Evolutionary conservation across 2,888 invertebrate species (phyloP).

Genomic region (Synergus umbraculus): DNA sequence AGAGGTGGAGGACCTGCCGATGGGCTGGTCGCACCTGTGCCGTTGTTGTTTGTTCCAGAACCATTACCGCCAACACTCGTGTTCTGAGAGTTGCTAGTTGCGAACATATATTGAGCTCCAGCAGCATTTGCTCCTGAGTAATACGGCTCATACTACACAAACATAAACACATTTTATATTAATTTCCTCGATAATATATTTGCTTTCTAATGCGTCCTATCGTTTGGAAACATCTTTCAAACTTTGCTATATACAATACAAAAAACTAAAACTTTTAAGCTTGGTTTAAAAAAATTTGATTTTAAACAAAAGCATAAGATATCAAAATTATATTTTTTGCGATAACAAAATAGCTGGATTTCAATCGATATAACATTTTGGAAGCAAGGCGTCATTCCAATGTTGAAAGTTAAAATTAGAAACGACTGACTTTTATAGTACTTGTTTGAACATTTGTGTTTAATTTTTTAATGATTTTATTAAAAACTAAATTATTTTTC

Average conservation of each 20-base stretch:
- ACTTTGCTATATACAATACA: not conserved
- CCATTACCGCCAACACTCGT: constrained; percentile 63
- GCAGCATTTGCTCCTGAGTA: constrained; percentile 73
- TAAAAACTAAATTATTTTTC: no score
- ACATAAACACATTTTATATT: constrained; percentile 21
- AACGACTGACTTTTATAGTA: not conserved
- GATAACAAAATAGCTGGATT: not conserved
- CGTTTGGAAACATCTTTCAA: not conserved
- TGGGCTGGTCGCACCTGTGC: constrained; percentile 67
- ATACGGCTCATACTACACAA: constrained; percentile 75
- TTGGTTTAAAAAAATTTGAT: not conserved
- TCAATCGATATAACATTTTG: not conserved
- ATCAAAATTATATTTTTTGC: not conserved
- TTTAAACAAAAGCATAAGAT: not conserved
- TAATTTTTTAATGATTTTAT: not conserved
- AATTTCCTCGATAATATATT: not conserved
- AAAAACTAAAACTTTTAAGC: not conserved
- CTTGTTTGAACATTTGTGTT: not conserved
- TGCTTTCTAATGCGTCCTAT: not conserved
- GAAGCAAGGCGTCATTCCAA: not conserved
- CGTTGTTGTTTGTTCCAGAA: constrained; percentile 63
- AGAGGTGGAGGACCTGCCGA: constrained; percentile 63
- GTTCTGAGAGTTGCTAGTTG: constrained; percentile 75
- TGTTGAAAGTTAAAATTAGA: not conserved
- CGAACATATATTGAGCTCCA: constrained; percentile 77